Evolutionary conservation across 35 echinoderm and acorn worm genomes (phyloP).

Genomic region (Acanthaster planci): DNA sequence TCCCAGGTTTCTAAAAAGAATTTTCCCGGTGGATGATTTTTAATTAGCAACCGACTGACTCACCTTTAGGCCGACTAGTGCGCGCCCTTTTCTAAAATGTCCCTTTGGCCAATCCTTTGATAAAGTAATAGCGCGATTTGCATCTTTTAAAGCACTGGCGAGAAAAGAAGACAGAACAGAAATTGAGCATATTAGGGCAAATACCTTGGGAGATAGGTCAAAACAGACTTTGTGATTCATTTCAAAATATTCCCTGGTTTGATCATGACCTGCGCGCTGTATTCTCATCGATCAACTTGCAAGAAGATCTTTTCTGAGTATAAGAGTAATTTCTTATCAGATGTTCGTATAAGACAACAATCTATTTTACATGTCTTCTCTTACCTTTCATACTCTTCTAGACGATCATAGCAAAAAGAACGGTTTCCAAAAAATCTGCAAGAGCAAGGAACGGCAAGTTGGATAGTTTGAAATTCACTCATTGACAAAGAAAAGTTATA

Average conservation of each 20-base stretch:
- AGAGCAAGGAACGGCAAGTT: constrained; percentile 40
- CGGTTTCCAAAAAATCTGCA: constrained; percentile 97
- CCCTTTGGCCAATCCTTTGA: constrained; percentile 97
- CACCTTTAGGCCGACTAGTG: constrained; percentile 82
- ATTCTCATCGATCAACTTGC: too few species aligned
- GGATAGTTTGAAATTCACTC: neutral
- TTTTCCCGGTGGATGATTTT: too few species aligned
- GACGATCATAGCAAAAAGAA: constrained; percentile 91
- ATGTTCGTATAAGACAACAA: too few species aligned
- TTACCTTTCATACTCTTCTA: constrained; percentile 86
- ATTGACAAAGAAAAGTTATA: neutral
- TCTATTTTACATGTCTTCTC: constrained; percentile 8
- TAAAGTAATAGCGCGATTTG: constrained; percentile 85
- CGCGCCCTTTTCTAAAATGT: constrained; percentile 97
- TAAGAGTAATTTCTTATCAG: too few species aligned
- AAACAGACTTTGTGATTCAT: too few species aligned
- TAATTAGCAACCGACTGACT: constrained; percentile 14
- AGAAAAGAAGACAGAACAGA: constrained; percentile 7
- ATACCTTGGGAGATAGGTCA: neutral
- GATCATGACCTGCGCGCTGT: too few species aligned
- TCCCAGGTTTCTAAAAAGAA: too few species aligned
- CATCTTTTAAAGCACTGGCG: constrained; percentile 94
- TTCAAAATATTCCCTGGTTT: too few species aligned
- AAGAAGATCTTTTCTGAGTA: too few species aligned
- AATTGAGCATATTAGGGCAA: neutral